phyloP scores from a whole-genome alignment of 2,113 vertebrate genomes.

The Parus major region DNA sequence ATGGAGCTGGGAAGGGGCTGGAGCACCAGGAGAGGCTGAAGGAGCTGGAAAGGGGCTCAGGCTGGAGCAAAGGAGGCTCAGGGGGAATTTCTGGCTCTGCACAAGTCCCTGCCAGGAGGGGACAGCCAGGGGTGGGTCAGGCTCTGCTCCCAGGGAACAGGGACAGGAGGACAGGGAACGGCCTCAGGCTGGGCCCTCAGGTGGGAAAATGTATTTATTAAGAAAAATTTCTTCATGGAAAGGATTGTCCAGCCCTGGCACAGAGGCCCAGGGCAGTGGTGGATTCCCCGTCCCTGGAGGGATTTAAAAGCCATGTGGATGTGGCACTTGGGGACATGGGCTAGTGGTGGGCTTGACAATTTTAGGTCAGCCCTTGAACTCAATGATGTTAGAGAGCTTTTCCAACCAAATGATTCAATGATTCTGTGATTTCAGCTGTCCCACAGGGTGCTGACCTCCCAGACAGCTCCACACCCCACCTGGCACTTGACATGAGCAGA shows the following conservation, averaged over 20 bases:
- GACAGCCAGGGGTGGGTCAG: accelerated
- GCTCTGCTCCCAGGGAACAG: neutral
- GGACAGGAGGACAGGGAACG: accelerated
- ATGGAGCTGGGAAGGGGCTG: neutral
- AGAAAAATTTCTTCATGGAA: neutral
- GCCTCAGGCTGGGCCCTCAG: accelerated
- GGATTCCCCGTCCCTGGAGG: neutral
- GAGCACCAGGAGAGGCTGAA: accelerated
- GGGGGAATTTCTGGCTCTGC: neutral
- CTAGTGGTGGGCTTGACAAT: neutral
- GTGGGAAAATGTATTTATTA: neutral
- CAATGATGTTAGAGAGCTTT: neutral
- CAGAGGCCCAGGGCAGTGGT: neutral
- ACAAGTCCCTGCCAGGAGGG: neutral
- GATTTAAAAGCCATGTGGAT: neutral
- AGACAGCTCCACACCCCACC: neutral
- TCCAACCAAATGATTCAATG: neutral
- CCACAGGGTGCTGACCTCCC: accelerated
- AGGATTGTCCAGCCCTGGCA: neutral
- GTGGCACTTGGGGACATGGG: neutral
- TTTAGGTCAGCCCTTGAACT: neutral
- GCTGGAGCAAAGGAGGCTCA: neutral
- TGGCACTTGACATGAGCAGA: neutral
- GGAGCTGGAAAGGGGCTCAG: neutral
- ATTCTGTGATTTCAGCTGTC: accelerated